phyloP scores from a whole-genome alignment of 2,113 vertebrate genomes.

The Oenanthe melanoleuca region DNA sequence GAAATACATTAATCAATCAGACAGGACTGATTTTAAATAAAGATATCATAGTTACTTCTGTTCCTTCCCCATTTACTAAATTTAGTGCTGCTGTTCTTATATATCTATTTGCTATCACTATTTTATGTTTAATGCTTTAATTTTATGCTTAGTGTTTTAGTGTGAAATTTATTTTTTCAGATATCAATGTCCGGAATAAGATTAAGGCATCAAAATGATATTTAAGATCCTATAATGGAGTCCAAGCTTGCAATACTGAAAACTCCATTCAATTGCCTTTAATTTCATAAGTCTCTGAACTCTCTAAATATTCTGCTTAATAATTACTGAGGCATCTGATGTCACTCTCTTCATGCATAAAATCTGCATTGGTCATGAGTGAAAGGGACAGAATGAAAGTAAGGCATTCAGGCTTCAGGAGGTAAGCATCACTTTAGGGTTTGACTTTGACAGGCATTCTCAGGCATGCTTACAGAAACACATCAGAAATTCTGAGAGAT shows the following conservation, averaged over 20 bases:
- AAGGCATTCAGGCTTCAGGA: not conserved
- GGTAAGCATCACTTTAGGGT: not conserved
- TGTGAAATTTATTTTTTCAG: not conserved
- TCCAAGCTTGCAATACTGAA: not conserved
- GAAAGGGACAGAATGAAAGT: not conserved
- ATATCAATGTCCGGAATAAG: not conserved
- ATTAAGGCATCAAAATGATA: not conserved
- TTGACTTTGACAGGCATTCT: not conserved
- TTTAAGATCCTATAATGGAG: not conserved
- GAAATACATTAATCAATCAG: constrained; percentile 64
- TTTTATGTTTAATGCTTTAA: not conserved
- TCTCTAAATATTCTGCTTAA: not conserved
- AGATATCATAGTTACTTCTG: not conserved
- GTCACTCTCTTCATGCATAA: not conserved
- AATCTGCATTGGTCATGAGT: not conserved
- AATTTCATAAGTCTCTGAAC: not conserved
- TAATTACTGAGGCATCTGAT: not conserved
- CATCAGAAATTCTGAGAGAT: not conserved
- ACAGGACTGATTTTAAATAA: not conserved
- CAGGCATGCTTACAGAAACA: not conserved
- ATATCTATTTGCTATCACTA: not conserved
- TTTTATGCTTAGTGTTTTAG: not conserved
- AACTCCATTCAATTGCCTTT: not conserved
- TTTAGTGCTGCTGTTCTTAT: not conserved
- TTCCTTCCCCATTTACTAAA: not conserved